Percentiles rank a stretch among this genome's conserved stretches.
Evolutionary conservation across 2,888 invertebrate species (phyloP).

Genomic region (Ellobium chinense): DNA sequence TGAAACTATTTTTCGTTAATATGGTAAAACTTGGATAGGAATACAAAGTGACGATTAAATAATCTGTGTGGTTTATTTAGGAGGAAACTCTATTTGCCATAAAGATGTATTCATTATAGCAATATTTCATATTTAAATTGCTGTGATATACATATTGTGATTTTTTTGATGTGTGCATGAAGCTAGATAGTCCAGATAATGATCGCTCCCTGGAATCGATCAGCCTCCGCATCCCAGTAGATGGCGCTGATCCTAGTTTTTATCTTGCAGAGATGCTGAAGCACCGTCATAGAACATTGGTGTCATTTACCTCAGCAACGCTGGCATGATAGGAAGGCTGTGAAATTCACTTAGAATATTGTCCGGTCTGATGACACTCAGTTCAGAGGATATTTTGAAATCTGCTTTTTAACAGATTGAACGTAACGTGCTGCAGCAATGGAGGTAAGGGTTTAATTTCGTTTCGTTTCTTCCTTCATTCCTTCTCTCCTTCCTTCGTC

Average conservation of each 20-base stretch:
- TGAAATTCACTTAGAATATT: too few species aligned
- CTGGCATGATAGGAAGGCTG: too few species aligned
- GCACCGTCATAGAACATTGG: not conserved
- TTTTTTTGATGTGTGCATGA: not conserved
- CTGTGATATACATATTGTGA: too few species aligned
- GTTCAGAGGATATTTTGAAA: too few species aligned
- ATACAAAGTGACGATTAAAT: too few species aligned
- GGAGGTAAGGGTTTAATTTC: not conserved
- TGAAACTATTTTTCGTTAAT: slow-evolving; percentile 44
- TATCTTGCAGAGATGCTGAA: not conserved
- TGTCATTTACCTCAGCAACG: too few species aligned
- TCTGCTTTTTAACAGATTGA: too few species aligned
- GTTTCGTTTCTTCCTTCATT: not conserved
- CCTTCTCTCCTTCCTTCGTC: not conserved
- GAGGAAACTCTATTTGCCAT: too few species aligned
- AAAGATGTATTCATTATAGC: too few species aligned
- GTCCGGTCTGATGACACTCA: too few species aligned
- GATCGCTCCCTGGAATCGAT: not conserved
- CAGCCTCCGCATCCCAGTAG: not conserved
- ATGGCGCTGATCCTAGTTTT: slow-evolving; percentile 30
- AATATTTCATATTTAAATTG: too few species aligned
- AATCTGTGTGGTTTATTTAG: not conserved
- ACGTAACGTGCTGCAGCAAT: too few species aligned
- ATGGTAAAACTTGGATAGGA: slow-evolving; percentile 45
- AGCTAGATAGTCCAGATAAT: not conserved